Base-by-base conservation (phyloP, 2,888 invertebrate genomes). In the Oithona nana region DNA sequence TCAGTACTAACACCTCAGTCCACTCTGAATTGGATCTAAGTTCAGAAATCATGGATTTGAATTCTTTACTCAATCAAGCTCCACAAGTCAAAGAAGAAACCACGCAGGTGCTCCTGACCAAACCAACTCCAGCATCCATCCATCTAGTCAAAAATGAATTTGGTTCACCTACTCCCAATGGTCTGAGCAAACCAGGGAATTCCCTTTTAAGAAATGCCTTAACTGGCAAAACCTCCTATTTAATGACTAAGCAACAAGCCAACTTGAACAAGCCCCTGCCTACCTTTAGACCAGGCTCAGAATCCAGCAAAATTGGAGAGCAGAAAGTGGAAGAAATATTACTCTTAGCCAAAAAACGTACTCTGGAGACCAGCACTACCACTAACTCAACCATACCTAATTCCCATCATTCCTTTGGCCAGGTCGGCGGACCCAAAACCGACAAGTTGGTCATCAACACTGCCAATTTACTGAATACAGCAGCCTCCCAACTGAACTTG, bases 201-300 rank as follows among this genome's bases (percentile, higher is more conserved):
- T 39, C 39, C 8, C 39, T 39, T 16, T 29, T 57, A 11, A 24
- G 57, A 57, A 57, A 29, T 57, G 57, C 57, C 29, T 29, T 57
- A 26, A 57, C 57, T 11, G 57, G 57, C n/a, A 57, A 57, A 28
- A 57, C 57, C 1, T 52, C 57, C 28, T 57, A 28, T 28, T 29
- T 57, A 28, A 24, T 57, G 2, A 28, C 39, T 6, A 39, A 39
- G 39, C 39, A 39, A 16, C 39, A 39, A 16, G 8, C 16, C 39
- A 6, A 39, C 8, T 16, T 11, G 39, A 6, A 39, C 8, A 6
- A 39, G 39, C 39, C 6, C 6, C 6, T 39, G 39, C 39, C 39
- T 16, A 39, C 39, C 39, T 39, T 39, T 16, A 39, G 16, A 16
- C 39, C 39, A 6, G 39, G 39, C 39, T 16, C 16, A 11, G 39